Conservation (phyloP, 2,113 vertebrate species). For the Lepus americanus region DNA sequence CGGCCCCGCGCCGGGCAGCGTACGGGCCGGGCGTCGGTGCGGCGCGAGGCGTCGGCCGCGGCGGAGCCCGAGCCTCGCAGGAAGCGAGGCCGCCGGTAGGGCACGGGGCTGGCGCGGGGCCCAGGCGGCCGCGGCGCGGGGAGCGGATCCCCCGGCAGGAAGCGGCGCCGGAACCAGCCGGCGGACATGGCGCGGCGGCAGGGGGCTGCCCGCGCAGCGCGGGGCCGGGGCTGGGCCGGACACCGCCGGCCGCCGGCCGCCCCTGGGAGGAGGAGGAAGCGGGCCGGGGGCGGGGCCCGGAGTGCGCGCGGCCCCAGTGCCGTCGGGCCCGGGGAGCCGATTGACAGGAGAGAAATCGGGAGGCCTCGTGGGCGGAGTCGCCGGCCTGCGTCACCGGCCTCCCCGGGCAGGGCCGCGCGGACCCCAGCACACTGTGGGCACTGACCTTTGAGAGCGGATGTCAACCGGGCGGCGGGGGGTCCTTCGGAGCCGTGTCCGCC, state of each 20-base stretch:
- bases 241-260: neutral
- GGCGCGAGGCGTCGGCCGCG: conserved; percentile 28
- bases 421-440: neutral
- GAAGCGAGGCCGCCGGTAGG: conserved; percentile 85
- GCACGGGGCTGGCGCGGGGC: conserved; percentile 69
- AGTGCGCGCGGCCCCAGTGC: too few species aligned
- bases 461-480: neutral
- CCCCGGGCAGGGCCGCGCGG: neutral
- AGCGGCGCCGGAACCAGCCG: conserved; percentile 83
- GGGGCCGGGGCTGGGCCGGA: neutral
- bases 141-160: conserved; percentile 50
- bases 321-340: neutral
- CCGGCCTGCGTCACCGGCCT: neutral
- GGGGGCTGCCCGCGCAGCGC: neutral
- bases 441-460: neutral
- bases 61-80: conserved; percentile 75
- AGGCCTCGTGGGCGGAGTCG: neutral
- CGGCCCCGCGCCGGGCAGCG: conserved; percentile 79
- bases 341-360: neutral
- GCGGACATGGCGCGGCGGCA: conserved; percentile 77
- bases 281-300: neutral
- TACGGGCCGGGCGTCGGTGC: conserved; percentile 74
- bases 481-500: fast-evolving
- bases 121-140: conserved; percentile 37
- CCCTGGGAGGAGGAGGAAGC: neutral